These are phyloP conservation scores for Athene cunicularia DNA, from an alignment of 2,113 vertebrate genomes.

Conservation along the genomic window DNA sequence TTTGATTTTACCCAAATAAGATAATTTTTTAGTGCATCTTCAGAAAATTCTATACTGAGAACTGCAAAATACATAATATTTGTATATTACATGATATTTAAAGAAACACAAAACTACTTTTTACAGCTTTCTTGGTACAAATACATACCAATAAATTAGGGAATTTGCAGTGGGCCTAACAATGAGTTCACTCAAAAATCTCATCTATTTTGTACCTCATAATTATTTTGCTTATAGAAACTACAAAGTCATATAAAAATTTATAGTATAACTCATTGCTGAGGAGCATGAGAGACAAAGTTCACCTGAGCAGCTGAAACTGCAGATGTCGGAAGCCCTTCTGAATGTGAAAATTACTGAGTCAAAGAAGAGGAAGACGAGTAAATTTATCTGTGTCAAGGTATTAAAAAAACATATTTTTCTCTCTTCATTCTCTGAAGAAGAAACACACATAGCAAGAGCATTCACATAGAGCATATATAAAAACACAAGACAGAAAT, in stretches of 20 bases:
- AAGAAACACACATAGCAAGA: not conserved
- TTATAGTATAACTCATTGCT: not conserved
- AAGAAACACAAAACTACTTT: not conserved
- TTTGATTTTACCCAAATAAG: not conserved
- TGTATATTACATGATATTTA: not conserved
- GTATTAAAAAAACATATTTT: not conserved
- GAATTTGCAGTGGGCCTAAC: not conserved
- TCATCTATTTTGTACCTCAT: not conserved
- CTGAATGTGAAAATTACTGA: not conserved
- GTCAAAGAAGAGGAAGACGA: not conserved
- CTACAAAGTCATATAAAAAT: not conserved
- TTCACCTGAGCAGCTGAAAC: not conserved
- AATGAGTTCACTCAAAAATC: not conserved
- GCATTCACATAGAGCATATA: not conserved
- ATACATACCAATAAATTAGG: not conserved
- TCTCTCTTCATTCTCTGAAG: not conserved
- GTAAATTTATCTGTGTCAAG: not conserved
- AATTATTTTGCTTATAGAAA: not conserved
- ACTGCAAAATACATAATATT: not conserved
- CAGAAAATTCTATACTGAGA: not conserved
- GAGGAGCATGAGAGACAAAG: not conserved
- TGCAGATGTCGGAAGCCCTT: not conserved
- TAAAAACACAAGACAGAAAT: not conserved
- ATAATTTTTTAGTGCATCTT: not conserved
- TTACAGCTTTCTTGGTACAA: not conserved